phyloP scores from a whole-genome alignment of 2,888 invertebrate species.

The Andrena haemorrhoa region DNA sequence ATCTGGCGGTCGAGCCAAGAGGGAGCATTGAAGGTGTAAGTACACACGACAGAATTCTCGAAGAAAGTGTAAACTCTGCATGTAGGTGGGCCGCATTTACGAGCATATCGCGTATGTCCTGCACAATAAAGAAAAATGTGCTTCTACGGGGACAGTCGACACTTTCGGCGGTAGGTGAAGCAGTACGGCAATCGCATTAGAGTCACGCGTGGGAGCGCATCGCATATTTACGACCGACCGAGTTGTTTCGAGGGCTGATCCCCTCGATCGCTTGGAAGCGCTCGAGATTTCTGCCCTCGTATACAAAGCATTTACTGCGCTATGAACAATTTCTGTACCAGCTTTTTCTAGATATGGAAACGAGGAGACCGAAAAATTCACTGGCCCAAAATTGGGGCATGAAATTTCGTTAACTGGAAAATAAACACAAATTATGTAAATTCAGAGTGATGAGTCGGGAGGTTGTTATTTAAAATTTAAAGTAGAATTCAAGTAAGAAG shows the following conservation, averaged over 20 bases:
- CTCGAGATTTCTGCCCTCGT: constrained; percentile 9
- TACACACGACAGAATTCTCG: constrained; percentile 1
- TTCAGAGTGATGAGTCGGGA: too few species aligned
- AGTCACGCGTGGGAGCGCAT: constrained; percentile 68
- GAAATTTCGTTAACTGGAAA: too few species aligned
- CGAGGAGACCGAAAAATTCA: neutral
- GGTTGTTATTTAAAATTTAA: neutral
- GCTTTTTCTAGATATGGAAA: neutral
- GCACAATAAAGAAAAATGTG: constrained; percentile 56
- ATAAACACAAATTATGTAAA: too few species aligned
- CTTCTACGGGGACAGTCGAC: constrained; percentile 32
- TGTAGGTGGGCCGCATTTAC: constrained; percentile 50
- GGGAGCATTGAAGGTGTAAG: neutral
- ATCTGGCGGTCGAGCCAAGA: neutral
- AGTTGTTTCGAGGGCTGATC: constrained; percentile 42
- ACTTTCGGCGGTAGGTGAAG: constrained; percentile 57
- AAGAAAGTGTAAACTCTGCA: constrained; percentile 27
- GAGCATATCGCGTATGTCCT: constrained; percentile 33
- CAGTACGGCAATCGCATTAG: constrained; percentile 60
- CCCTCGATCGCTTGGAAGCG: constrained; percentile 28
- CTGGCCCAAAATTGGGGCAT: too few species aligned
- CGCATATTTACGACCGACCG: constrained; percentile 62
- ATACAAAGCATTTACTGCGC: neutral
- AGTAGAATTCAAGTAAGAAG: neutral
- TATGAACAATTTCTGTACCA: neutral